A percentile compares a stretch with the other conserved stretches of the same genome.
phyloP scores from a whole-genome alignment of 2,113 vertebrate genomes.

The Pluvialis apricaria region DNA sequence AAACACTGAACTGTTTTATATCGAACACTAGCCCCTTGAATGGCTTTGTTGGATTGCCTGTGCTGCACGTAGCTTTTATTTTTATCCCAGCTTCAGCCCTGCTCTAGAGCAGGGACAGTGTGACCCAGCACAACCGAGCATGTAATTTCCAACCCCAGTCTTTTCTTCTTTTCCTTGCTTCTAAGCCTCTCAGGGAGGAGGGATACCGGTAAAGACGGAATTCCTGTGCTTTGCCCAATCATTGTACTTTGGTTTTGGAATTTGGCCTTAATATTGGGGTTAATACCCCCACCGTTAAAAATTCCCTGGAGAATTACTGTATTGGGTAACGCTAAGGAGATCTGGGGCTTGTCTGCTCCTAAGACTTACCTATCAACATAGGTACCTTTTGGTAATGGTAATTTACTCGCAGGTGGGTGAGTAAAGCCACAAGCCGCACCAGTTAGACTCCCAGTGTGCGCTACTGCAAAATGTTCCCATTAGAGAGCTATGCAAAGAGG shows the following conservation, averaged over 20 bases:
- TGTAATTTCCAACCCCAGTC: neutral
- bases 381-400: neutral
- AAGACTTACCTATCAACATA: neutral
- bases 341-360: neutral
- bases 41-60: neutral
- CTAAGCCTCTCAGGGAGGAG: neutral
- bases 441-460: neutral
- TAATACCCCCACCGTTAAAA: neutral
- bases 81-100: neutral
- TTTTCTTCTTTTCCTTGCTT: neutral
- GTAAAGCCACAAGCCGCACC: neutral
- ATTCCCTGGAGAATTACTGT: neutral
- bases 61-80: neutral
- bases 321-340: neutral
- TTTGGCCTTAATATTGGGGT: neutral
- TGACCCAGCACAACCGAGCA: neutral
- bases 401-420: neutral
- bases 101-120: neutral
- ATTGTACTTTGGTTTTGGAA: neutral
- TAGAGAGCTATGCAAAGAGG: neutral
- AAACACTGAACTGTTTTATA: neutral
- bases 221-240: neutral
- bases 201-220: neutral
- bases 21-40: neutral
- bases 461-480: accelerated